These are phyloP conservation scores for Eupithecia dodoneata DNA, from an alignment of 2,888 invertebrate genomes.

Conservation along the genomic window DNA sequence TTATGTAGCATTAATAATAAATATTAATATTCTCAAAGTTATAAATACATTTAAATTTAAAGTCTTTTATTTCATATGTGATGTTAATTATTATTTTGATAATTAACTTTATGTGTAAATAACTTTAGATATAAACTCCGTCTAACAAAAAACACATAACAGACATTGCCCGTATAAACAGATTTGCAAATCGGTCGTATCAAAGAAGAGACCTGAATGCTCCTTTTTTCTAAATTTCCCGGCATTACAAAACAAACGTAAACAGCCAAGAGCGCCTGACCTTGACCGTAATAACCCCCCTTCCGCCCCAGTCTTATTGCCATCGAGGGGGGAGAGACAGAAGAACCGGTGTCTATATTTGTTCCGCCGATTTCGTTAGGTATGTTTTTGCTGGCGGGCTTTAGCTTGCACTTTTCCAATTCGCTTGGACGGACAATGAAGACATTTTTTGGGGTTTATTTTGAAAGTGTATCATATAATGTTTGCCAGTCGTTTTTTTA, in stretches of 20 bases:
- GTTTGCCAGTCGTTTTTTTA: background rate
- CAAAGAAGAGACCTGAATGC: background rate
- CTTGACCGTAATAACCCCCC: constrained; percentile 22
- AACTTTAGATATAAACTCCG: background rate
- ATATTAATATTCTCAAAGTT: no score
- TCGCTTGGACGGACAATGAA: background rate
- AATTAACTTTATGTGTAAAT: no score
- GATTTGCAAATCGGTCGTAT: background rate
- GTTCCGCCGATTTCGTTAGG: background rate
- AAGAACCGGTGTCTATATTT: constrained; percentile 12
- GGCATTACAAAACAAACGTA: constrained; percentile 14
- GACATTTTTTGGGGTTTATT: background rate
- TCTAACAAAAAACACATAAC: background rate
- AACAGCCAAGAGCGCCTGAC: constrained; percentile 21
- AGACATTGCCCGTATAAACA: background rate
- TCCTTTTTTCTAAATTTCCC: background rate
- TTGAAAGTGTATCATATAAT: background rate
- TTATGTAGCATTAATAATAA: no score
- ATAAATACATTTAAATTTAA: no score
- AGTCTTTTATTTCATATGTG: no score
- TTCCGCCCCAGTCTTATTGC: constrained; percentile 26
- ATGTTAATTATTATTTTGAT: no score
- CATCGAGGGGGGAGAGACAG: constrained; percentile 13
- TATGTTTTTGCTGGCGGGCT: background rate
- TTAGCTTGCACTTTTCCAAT: background rate